phyloP scores from a whole-genome alignment of 2,113 vertebrate species.

The Urocitellus parryii region DNA sequence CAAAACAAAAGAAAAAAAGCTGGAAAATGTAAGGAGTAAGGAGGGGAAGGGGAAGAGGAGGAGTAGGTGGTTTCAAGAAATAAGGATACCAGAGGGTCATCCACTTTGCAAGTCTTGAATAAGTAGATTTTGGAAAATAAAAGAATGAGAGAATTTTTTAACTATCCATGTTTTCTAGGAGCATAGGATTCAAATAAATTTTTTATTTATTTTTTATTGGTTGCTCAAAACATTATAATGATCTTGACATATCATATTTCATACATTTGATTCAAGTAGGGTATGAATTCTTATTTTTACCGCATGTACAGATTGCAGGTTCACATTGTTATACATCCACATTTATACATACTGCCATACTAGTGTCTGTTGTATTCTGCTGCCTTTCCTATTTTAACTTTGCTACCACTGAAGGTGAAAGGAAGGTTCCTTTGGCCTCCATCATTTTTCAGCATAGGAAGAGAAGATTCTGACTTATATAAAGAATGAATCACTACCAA shows the following conservation, averaged over 20 bases:
- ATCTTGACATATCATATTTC: too few relatives aligned
- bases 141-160: not conserved
- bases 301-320: too few relatives aligned
- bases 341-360: too few relatives aligned
- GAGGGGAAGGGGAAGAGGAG: too few relatives aligned
- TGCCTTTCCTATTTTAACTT: not conserved
- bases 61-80: not conserved
- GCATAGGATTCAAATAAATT: not conserved
- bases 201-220: too few relatives aligned
- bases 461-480: not conserved
- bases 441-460: not conserved
- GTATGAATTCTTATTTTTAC: too few relatives aligned
- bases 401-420: not conserved
- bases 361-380: too few relatives aligned
- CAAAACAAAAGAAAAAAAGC: not conserved
- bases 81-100: not conserved
- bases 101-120: not conserved
- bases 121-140: not conserved
- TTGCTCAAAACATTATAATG: too few relatives aligned
- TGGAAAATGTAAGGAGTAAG: too few relatives aligned
- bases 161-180: not conserved
- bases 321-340: too few relatives aligned
- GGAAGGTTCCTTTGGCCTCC: not conserved
- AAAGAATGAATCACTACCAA: not conserved
- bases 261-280: too few relatives aligned